Evolutionary conservation across 2,888 invertebrate genomes (phyloP).

Genomic region (Ernsta delagoae): DNA sequence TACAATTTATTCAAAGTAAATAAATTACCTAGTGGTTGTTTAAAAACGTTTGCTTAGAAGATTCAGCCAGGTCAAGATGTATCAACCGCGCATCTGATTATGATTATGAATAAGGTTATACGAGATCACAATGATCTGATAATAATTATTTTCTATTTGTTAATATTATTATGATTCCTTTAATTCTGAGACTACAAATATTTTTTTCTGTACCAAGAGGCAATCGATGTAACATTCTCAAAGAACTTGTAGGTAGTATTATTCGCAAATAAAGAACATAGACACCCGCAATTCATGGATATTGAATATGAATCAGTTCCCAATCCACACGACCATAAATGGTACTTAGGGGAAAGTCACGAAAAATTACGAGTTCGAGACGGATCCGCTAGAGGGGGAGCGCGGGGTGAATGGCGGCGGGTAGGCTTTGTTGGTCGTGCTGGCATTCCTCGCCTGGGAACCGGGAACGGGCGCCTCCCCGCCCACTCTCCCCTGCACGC

Average conservation of each 20-base stretch:
- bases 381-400: constrained; percentile 58
- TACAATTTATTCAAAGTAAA: too few relatives aligned
- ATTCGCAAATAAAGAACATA: constrained; percentile 18
- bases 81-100: too few relatives aligned
- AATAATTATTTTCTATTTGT: too few relatives aligned
- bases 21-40: too few relatives aligned
- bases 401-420: constrained; percentile 80
- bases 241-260: neutral
- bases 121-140: too few relatives aligned
- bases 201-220: too few relatives aligned
- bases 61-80: too few relatives aligned
- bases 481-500: constrained; percentile 61
- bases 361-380: constrained; percentile 73
- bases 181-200: too few relatives aligned
- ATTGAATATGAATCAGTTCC: constrained; percentile 49
- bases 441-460: constrained; percentile 84
- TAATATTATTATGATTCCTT: too few relatives aligned
- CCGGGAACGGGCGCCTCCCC: constrained; percentile 67
- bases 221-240: neutral
- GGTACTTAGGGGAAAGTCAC: constrained; percentile 68
- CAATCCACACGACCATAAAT: constrained; percentile 60
- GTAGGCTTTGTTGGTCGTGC: constrained; percentile 82
- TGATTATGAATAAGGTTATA: too few relatives aligned
- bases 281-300: constrained; percentile 28
- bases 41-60: too few relatives aligned